Percentiles rank a stretch among this genome's conserved stretches.
phyloP scores from a whole-genome alignment of 2,888 invertebrate species.

The Sarcophaga carnaria region DNA sequence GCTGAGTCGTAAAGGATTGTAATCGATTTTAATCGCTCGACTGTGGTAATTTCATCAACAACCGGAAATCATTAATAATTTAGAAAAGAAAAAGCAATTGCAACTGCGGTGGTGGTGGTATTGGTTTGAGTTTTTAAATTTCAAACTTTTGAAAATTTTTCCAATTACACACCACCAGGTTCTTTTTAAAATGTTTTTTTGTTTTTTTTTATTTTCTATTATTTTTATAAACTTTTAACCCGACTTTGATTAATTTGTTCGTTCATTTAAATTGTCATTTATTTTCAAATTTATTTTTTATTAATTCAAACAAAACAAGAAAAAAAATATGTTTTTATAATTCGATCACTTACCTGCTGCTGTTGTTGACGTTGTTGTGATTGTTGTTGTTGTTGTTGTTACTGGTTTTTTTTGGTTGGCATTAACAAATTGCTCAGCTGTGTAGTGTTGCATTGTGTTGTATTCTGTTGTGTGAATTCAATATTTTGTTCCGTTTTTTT shows the following conservation, averaged over 20 bases:
- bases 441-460: too few relatives aligned
- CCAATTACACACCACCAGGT: too few relatives aligned
- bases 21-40: too few relatives aligned
- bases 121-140: too few relatives aligned
- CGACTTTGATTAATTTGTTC: slow-evolving; percentile 61
- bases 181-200: not conserved
- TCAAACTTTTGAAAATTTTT: too few relatives aligned
- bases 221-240: slow-evolving; percentile 4
- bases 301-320: slow-evolving; percentile 1
- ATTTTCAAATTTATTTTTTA: slow-evolving; percentile 34
- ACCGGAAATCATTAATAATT: too few relatives aligned
- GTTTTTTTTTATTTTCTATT: not conserved
- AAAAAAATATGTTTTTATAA: not conserved
- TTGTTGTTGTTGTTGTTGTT: slow-evolving; percentile 1
- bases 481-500: slow-evolving; percentile 35
- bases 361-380: not conserved
- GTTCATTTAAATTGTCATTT: slow-evolving; percentile 62
- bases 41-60: too few relatives aligned
- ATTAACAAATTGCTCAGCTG: slow-evolving; percentile 58
- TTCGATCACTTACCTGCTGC: not conserved
- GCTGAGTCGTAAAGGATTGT: too few relatives aligned
- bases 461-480: slow-evolving; percentile 40
- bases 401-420: not conserved
- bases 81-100: too few relatives aligned
- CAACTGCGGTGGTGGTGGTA: too few relatives aligned